Evolutionary conservation across 2,797 vertebrate genomes (phyloP).

Genomic region (Alfaro cultratus): DNA sequence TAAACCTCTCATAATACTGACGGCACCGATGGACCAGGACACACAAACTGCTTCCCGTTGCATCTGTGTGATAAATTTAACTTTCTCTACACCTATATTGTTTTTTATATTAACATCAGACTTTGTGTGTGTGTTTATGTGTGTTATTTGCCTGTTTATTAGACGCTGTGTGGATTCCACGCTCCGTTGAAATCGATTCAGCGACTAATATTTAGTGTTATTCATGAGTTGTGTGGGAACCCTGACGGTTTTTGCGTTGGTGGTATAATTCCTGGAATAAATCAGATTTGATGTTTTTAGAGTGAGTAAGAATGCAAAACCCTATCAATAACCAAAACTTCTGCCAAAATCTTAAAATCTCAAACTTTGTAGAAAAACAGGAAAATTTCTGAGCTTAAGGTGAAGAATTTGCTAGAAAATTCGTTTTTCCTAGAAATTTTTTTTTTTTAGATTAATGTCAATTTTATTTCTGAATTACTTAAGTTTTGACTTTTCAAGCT

Average conservation of each 20-base stretch:
- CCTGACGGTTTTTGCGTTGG: not conserved
- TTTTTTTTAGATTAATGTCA: no score
- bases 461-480: no score
- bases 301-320: not conserved
- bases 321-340: not conserved
- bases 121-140: not conserved
- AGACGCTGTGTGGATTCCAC: slow-evolving; percentile 1
- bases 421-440: no score
- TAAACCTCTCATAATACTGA: slow-evolving; percentile 47
- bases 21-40: slow-evolving; percentile 20
- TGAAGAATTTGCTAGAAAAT: no score
- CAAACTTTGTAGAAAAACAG: no score
- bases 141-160: not conserved
- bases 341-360: no score
- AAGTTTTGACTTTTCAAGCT: no score
- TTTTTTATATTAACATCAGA: slow-evolving; percentile 13
- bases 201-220: not conserved
- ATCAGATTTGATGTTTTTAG: not conserved
- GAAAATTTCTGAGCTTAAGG: no score
- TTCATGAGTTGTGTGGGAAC: slow-evolving; percentile 29
- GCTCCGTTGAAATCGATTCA: slow-evolving; percentile 1
- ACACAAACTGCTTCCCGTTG: slow-evolving; percentile 33
- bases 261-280: slow-evolving; percentile 21
- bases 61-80: slow-evolving; percentile 33
- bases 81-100: slow-evolving; percentile 26